Conservation (phyloP, 2,113 vertebrate genomes). For the Nanorana parkeri region DNA sequence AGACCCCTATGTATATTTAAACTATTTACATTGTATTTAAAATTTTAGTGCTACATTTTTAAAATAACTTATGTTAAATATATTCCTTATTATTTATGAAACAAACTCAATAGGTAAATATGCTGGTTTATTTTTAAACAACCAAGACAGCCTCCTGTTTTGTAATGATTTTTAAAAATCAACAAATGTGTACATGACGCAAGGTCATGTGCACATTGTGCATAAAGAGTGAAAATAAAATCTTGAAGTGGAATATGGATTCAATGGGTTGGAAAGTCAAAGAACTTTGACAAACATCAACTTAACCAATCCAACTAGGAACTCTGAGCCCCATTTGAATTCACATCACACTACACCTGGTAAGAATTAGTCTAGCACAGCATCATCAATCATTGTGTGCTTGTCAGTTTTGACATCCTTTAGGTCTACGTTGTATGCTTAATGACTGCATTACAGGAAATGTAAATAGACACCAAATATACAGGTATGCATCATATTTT, state of each 20-base stretch:
- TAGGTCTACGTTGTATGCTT: slow-evolving; percentile 78
- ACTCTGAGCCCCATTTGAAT: slow-evolving; percentile 76
- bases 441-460: slow-evolving; percentile 86
- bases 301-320: slow-evolving; percentile 77
- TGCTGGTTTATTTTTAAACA: neutral
- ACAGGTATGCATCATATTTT: slow-evolving; percentile 72
- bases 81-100: slow-evolving; percentile 54
- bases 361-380: slow-evolving; percentile 84
- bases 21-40: too few species aligned
- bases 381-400: slow-evolving; percentile 81
- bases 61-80: neutral
- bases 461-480: slow-evolving; percentile 82
- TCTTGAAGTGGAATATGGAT: slow-evolving; percentile 68
- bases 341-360: slow-evolving; percentile 84
- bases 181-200: slow-evolving; percentile 56
- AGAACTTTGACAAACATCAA: slow-evolving; percentile 74
- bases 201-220: slow-evolving; percentile 45
- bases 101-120: neutral
- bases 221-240: slow-evolving; percentile 52
- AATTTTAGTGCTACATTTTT: too few species aligned
- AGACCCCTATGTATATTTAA: too few species aligned
- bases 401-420: slow-evolving; percentile 84
- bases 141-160: slow-evolving; percentile 2
- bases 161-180: neutral
- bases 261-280: slow-evolving; percentile 70